Conservation (phyloP, 2,797 vertebrate genomes). For the Emys orbicularis region DNA sequence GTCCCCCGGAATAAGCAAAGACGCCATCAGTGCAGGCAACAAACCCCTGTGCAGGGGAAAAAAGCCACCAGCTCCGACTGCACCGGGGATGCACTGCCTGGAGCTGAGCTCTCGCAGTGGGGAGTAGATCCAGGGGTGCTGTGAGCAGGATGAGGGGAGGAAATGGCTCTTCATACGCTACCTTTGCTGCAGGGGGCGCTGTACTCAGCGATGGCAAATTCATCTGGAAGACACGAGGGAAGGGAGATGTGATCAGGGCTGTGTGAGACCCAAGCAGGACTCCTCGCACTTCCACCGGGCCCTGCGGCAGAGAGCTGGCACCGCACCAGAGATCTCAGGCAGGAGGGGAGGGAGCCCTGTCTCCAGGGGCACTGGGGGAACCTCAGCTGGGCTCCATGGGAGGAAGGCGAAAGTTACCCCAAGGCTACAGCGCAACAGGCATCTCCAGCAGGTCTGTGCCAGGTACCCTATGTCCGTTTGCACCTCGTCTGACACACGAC, state of each 20-base stretch:
- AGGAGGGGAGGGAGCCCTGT: rapidly evolving
- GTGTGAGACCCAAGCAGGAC: background rate
- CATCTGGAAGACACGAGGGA: constrained; percentile 63
- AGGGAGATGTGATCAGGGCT: background rate
- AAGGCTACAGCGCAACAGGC: rapidly evolving
- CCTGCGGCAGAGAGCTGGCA: background rate
- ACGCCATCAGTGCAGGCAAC: background rate
- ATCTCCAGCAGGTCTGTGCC: background rate
- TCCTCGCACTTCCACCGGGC: background rate
- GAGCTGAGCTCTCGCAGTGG: background rate
- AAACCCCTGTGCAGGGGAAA: background rate
- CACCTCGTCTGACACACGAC: background rate
- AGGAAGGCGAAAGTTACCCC: background rate
- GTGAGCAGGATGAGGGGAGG: background rate
- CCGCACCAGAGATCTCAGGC: rapidly evolving
- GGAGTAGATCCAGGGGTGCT: background rate
- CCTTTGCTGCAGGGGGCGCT: constrained; percentile 72
- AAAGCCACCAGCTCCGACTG: background rate
- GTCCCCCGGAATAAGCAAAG: background rate
- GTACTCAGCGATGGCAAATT: constrained; percentile 69
- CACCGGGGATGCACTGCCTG: background rate
- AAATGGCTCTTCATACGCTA: background rate
- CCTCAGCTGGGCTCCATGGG: background rate
- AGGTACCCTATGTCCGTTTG: rapidly evolving
- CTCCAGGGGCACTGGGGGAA: background rate